phyloP scores from a whole-genome alignment of 2,113 vertebrate species.

The Lucifuga dentata region DNA sequence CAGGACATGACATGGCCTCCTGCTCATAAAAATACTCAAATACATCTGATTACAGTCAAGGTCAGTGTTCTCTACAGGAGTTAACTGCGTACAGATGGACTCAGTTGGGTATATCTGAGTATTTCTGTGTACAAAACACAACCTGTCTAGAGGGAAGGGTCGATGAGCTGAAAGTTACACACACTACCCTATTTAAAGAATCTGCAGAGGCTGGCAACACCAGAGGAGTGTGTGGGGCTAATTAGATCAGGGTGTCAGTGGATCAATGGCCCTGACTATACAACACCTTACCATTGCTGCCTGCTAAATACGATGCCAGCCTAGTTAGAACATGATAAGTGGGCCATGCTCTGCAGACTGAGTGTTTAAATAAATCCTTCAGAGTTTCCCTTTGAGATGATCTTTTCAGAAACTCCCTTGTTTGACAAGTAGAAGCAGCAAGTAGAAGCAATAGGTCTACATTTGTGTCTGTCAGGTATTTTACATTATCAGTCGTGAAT shows the following conservation, averaged over 20 bases:
- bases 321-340: constrained; percentile 26
- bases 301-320: constrained; percentile 42
- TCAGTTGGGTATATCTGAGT: constrained; percentile 28
- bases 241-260: constrained; percentile 57
- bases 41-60: constrained; percentile 36
- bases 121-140: constrained; percentile 4
- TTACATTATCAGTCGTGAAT: constrained; percentile 21
- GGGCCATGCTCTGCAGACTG: too few relatives aligned
- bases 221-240: constrained; percentile 43
- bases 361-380: constrained; percentile 23
- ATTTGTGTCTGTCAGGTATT: background rate
- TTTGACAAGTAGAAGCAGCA: constrained; percentile 38
- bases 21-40: constrained; percentile 52
- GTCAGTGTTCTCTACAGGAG: constrained; percentile 27
- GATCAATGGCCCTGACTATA: constrained; percentile 56
- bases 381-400: constrained; percentile 14
- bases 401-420: constrained; percentile 11
- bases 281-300: constrained; percentile 29
- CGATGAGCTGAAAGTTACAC: constrained; percentile 19
- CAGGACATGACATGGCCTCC: constrained; percentile 52
- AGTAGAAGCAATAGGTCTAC: constrained; percentile 38
- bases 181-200: constrained; percentile 38
- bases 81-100: constrained; percentile 64
- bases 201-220: constrained; percentile 23
- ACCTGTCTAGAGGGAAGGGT: constrained; percentile 12